These are phyloP conservation scores for Pristiophorus japonicus DNA, from an alignment of 2,113 vertebrate species.

Conservation along the genomic window DNA sequence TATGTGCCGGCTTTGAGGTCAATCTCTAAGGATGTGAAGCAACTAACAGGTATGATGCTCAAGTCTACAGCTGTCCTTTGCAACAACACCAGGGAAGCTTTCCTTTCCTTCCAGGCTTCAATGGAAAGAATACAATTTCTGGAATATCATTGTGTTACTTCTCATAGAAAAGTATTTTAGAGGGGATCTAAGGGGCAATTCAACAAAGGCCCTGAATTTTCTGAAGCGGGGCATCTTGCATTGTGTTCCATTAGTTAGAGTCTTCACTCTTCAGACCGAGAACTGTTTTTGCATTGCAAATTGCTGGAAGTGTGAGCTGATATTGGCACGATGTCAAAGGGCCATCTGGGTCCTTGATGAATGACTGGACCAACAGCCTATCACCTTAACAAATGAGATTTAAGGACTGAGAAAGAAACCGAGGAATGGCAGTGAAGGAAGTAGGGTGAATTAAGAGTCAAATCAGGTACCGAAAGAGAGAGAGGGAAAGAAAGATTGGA, in stretches of 20 bases:
- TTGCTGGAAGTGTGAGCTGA: background rate
- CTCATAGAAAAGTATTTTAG: too few species aligned
- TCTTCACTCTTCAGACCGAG: too few species aligned
- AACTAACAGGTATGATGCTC: background rate
- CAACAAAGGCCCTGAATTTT: too few species aligned
- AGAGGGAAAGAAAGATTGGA: background rate
- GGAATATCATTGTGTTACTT: too few species aligned
- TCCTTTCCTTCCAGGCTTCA: background rate
- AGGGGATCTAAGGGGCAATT: too few species aligned
- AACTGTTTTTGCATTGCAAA: too few species aligned
- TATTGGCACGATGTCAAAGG: background rate
- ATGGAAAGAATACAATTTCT: background rate
- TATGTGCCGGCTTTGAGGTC: background rate
- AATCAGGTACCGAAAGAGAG: background rate
- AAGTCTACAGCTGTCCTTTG: too few species aligned
- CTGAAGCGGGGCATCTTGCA: too few species aligned
- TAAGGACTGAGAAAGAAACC: background rate
- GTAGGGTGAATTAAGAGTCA: background rate
- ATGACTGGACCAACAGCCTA: background rate
- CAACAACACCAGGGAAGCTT: background rate
- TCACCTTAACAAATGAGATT: background rate
- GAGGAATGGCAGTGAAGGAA: background rate
- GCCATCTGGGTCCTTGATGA: background rate
- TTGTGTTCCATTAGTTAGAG: too few species aligned
- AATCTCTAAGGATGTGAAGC: background rate